Percentiles rank a stretch among this genome's conserved stretches.
phyloP scores from a whole-genome alignment of 30 jellyfish, hydroid and myxozoan genomes.

The Catostylus mosaicus region DNA sequence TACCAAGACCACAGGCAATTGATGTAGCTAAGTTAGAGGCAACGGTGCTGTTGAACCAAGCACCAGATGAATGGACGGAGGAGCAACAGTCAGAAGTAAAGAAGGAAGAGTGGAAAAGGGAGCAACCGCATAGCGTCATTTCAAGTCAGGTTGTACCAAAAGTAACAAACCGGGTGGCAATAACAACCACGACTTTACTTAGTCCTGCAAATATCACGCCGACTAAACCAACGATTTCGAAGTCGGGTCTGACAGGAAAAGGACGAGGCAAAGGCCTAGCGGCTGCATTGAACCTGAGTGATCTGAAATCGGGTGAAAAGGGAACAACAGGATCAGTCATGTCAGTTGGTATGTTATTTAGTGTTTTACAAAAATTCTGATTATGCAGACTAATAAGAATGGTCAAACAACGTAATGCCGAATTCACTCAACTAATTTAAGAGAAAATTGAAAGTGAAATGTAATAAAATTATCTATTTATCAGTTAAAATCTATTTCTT shows the following conservation, averaged over 20 bases:
- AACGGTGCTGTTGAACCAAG: slow-evolving; percentile 26
- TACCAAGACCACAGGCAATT: slow-evolving; percentile 28
- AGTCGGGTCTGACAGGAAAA: slow-evolving; percentile 1
- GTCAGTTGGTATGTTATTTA: too few relatives aligned
- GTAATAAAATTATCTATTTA: too few relatives aligned
- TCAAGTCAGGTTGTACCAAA: not conserved
- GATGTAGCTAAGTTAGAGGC: slow-evolving; percentile 74
- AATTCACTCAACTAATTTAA: too few relatives aligned
- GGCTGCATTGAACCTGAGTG: slow-evolving; percentile 11
- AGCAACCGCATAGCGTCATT: not conserved
- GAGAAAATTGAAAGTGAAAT: too few relatives aligned
- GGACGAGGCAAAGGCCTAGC: slow-evolving; percentile 53
- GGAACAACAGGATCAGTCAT: too few relatives aligned
- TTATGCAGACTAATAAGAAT: too few relatives aligned
- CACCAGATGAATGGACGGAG: not conserved
- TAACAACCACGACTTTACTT: slow-evolving; percentile 1
- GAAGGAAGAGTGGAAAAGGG: not conserved
- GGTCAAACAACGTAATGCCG: too few relatives aligned
- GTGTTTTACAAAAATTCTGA: too few relatives aligned
- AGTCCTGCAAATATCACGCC: slow-evolving; percentile 40
- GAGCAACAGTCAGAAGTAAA: not conserved
- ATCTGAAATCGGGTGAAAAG: not conserved
- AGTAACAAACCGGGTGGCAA: not conserved
- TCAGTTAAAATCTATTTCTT: too few relatives aligned
- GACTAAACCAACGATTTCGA: slow-evolving; percentile 9